Evolutionary conservation across 2,113 vertebrate genomes (phyloP), one percentile per base, ranked within the genome.

Genomic region (Labrus mixtus): DNA sequence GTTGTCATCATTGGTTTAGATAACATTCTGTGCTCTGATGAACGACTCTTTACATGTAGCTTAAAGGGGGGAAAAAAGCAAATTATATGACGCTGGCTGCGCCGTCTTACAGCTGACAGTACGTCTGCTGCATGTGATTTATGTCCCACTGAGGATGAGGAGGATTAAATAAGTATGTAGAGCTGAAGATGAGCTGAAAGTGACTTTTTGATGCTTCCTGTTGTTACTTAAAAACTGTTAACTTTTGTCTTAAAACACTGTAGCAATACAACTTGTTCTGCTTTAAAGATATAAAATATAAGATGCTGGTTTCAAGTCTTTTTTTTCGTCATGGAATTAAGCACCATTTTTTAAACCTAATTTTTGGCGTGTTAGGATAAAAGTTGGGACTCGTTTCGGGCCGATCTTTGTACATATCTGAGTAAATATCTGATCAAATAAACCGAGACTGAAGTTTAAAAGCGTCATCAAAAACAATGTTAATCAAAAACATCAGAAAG

Each of bases 1-100:
- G 16, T 54, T 78, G 57, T 70, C 76, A 50, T 56, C 45, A 20
- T 3, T 8, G 68, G 45, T 76, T 70, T 71, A 22, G 50, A 48
- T 56, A 78, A 74, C 33, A 25, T 48, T 20, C 39, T 39, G 17
- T 1, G 29, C 16, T 45, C 46, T 50, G 41, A 73, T 41, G 64
- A 61, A 2, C 54, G 48, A 45, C 43, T 43, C 33, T 59, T 65
- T 41, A 20, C 60, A 50, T 43, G 33, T 22, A 48, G 0, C 43
- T 45, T 61, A 37, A 79, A 56, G 67, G 43, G 43, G 41, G 41
- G 17, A 36, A 73, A 60, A 48, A 19, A 53, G 46, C 2, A 25
- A 12, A 22, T 46, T 1, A 46, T n/a, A 53, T 43, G 15, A 22
- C 19, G 15, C 13, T 12, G 15, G 10, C 66, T 0, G 15, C 43